A percentile compares a stretch with the other conserved stretches of the same genome.
These are phyloP conservation scores for Cheilosia vernalis DNA, from an alignment of 2,888 invertebrate genomes.

Conservation along the genomic window DNA sequence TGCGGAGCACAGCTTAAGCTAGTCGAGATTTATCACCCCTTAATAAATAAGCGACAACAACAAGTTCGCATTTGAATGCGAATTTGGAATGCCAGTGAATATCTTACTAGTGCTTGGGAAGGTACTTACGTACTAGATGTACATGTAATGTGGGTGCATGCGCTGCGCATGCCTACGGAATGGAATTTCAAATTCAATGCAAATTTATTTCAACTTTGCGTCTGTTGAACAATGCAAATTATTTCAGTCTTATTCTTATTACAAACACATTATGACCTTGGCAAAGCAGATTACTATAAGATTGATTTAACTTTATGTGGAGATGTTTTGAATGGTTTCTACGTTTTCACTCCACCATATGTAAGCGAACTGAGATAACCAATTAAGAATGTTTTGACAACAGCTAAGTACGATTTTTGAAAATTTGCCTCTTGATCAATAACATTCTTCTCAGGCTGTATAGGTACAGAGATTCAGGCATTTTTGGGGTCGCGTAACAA, in stretches of 20 bases:
- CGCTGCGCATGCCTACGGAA: constrained; percentile 15
- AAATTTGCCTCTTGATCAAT: too few species aligned
- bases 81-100: constrained; percentile 56
- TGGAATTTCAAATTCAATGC: constrained; percentile 53
- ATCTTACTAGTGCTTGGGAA: constrained; percentile 22
- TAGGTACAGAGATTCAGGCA: too few species aligned
- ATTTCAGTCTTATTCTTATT: constrained; percentile 2
- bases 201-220: constrained; percentile 31
- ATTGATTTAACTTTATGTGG: too few species aligned
- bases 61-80: constrained; percentile 57
- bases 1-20: constrained; percentile 56
- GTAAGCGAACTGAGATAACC: too few species aligned
- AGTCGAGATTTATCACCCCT: constrained; percentile 44
- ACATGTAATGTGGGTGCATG: constrained; percentile 21
- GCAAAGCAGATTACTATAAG: neutral
- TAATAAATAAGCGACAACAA: constrained; percentile 49
- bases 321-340: too few species aligned
- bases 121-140: constrained; percentile 17
- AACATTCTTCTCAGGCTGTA: too few species aligned
- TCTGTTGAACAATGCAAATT: constrained; percentile 22
- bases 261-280: constrained; percentile 4
- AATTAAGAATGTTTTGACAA: too few species aligned
- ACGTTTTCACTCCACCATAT: too few species aligned
- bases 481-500: too few species aligned
- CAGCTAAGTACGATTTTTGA: too few species aligned